Base-by-base conservation (phyloP, 2,888 invertebrate genomes). In the Erebia ligea region DNA sequence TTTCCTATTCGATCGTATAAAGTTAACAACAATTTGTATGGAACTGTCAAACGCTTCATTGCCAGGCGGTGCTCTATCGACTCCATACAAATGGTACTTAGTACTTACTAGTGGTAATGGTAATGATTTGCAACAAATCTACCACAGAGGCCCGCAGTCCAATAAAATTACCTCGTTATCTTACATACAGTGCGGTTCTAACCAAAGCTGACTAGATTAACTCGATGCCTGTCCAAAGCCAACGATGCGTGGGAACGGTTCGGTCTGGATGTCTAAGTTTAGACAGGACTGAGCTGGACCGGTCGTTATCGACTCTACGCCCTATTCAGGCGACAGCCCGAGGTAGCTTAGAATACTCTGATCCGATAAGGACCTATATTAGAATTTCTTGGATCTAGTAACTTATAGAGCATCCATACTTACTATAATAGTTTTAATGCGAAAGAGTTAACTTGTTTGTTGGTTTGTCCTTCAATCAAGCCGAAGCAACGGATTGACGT, bases 181-280 rank as follows among this genome's bases (percentile, higher is more conserved):
- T 40, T 25, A 6, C 34, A 17, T 61, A 45, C 17, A 61, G 45
- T 45, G 3, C 45, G 19, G 21, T 62, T 19, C 21, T 62, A 21
- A 8, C 45, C 45, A 58, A 34, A 58, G 15, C 50, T 50, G 21
- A 13, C 42, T 50, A 40, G 58, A 40, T 69, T 69, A 66, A 65
- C 66, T 63, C 45, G 48, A 34, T 48, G 45, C 13, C 62, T 19
- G 69, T 68, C 68, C 61, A 66, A 78, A 76, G 73, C 73, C 76
- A 79, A 80, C 76, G 77, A 72, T 74, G 79, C 81, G 81, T 80
- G 82, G 78, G 81, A 82, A 81, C 78, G 76, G 72, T 73, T 72
- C 63, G 71, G 75, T 80, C 81, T 83, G 80, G 82, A 79, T 82
- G 81, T 79, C 64, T 64, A 64, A 70, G 67, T 76, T 72, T 74